Evolutionary conservation across 2,797 vertebrate genomes (phyloP).

Genomic region (Morelia viridis): DNA sequence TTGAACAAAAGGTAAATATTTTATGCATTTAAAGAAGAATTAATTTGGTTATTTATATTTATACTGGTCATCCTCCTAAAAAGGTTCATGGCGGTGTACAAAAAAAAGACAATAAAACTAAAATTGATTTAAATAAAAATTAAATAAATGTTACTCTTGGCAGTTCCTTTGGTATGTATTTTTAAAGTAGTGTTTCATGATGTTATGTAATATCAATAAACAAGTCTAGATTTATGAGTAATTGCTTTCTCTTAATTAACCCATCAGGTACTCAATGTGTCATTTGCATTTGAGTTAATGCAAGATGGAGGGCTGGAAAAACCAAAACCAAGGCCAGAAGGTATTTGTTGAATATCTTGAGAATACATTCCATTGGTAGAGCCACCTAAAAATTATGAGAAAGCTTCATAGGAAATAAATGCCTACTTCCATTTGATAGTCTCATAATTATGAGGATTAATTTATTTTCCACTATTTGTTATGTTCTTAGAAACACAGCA

Average conservation of each 20-base stretch:
- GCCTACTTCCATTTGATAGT: not conserved
- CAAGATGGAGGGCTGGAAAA: constrained; percentile 95
- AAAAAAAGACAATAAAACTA: not conserved
- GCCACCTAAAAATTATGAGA: not conserved
- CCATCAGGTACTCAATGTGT: constrained; percentile 90
- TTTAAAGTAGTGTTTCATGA: not conserved
- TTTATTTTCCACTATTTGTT: not conserved
- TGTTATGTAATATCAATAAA: not conserved
- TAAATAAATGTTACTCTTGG: not conserved
- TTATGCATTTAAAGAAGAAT: constrained; percentile 29
- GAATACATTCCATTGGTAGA: constrained; percentile 14
- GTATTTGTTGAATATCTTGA: constrained; percentile 70
- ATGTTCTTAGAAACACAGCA: not conserved
- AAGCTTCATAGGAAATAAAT: not conserved
- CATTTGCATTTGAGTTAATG: constrained; percentile 97
- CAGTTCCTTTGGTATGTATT: not conserved
- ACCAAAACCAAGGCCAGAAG: constrained; percentile 94
- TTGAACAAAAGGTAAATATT: constrained; percentile 91
- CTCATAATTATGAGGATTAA: not conserved
- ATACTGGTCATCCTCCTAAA: not conserved
- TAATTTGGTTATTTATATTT: not conserved
- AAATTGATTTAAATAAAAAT: not conserved
- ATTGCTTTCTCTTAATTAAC: constrained; percentile 27
- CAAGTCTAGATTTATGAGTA: not conserved
- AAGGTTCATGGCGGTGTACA: not conserved